phyloP scores from a whole-genome alignment of 2,797 vertebrate species.

The Limosa lapponica region DNA sequence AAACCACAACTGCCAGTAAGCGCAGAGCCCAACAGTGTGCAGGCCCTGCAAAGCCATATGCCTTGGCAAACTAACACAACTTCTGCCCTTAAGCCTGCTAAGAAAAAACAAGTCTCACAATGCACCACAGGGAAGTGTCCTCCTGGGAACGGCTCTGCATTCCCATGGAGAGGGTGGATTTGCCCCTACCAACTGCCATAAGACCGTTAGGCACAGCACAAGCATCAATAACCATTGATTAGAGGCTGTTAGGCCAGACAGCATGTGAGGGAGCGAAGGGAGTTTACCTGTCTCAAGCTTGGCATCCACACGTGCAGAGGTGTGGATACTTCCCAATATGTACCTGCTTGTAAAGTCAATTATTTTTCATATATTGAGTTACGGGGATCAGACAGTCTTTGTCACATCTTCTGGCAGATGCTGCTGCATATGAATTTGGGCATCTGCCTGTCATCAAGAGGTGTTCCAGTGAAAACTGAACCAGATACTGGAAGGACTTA shows the following conservation, averaged over 20 bases:
- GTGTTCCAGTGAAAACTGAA: not conserved
- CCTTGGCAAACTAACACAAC: not conserved
- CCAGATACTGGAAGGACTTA: not conserved
- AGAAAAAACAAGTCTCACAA: not conserved
- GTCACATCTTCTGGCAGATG: not conserved
- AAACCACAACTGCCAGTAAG: conserved; percentile 9
- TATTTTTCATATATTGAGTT: not conserved
- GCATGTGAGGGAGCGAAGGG: rapidly evolving
- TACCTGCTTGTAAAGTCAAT: not conserved
- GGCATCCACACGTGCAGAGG: not conserved
- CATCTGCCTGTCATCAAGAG: not conserved
- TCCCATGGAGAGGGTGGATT: not conserved
- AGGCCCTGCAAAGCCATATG: conserved; percentile 1
- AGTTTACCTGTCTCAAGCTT: not conserved
- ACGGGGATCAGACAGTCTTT: not conserved
- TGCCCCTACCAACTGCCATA: not conserved
- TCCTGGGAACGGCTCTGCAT: conserved; percentile 1
- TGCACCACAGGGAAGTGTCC: not conserved
- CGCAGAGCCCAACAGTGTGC: not conserved
- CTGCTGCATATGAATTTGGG: not conserved
- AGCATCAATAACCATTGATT: not conserved
- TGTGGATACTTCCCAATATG: not conserved
- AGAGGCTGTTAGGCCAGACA: not conserved
- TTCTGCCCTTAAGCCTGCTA: not conserved
- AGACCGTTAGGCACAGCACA: not conserved